These are phyloP conservation scores for Siniperca knerii DNA, from an alignment of 2,113 vertebrate genomes.

Conservation along the genomic window DNA sequence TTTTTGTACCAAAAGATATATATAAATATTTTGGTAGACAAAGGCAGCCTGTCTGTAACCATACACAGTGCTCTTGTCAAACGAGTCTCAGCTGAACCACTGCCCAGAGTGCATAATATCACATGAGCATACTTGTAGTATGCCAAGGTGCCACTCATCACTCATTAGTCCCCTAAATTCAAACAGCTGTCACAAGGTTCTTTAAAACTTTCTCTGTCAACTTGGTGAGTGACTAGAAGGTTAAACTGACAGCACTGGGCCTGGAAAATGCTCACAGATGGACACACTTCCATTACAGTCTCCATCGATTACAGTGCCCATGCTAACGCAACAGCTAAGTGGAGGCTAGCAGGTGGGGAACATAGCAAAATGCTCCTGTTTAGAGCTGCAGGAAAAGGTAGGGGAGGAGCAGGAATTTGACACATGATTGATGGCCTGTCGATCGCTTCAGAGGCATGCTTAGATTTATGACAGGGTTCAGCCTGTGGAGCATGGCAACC, in stretches of 20 bases:
- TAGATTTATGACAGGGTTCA: constrained; percentile 73
- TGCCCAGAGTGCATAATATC: background rate
- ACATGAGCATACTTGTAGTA: background rate
- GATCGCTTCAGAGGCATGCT: constrained; percentile 73
- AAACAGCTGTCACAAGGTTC: constrained; percentile 54
- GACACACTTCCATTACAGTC: constrained; percentile 62
- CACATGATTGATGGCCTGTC: constrained; percentile 79
- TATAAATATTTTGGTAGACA: background rate
- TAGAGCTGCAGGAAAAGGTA: constrained; percentile 41
- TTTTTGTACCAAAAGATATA: background rate
- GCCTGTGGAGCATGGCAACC: constrained; percentile 59
- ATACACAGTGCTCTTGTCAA: background rate
- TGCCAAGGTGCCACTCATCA: constrained; percentile 43
- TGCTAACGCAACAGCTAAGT: constrained; percentile 61
- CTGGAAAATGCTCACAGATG: constrained; percentile 46
- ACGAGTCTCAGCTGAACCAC: background rate
- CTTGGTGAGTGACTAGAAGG: constrained; percentile 60
- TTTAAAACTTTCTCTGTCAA: constrained; percentile 51
- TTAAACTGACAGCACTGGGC: constrained; percentile 61
- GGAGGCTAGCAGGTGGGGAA: constrained; percentile 63
- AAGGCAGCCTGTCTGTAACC: background rate
- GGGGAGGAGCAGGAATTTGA: constrained; percentile 62
- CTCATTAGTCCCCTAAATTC: constrained; percentile 21
- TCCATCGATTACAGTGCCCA: constrained; percentile 58
- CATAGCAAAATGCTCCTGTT: constrained; percentile 35